Conservation (phyloP, 2,888 invertebrate species). For the Epistrophe grossulariae region DNA sequence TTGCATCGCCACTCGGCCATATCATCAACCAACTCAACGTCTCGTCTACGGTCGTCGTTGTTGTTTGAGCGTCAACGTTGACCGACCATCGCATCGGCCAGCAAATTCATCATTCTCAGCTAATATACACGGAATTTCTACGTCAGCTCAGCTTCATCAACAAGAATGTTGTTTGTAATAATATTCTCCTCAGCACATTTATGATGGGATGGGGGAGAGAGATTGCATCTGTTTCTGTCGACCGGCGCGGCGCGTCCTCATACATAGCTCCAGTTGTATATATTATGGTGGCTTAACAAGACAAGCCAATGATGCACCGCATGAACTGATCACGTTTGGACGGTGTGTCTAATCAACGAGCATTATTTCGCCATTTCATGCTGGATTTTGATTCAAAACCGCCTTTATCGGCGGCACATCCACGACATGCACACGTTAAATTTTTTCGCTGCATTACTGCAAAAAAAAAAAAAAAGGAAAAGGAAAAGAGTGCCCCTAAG, state of each 20-base stretch:
- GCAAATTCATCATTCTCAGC: constrained; percentile 64
- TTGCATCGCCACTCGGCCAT: constrained; percentile 53
- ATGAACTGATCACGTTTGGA: constrained; percentile 70
- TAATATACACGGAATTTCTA: constrained; percentile 52
- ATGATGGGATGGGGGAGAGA: constrained; percentile 46
- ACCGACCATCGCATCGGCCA: constrained; percentile 8
- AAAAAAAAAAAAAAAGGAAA: constrained; percentile 15
- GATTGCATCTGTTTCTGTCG: constrained; percentile 59
- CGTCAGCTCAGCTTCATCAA: constrained; percentile 1
- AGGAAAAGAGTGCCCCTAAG: constrained; percentile 61
- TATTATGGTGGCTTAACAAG: constrained; percentile 20
- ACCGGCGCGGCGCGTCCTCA: neutral
- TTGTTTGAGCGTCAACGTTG: constrained; percentile 18
- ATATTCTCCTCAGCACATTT: constrained; percentile 5
- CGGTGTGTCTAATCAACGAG: constrained; percentile 75
- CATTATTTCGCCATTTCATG: constrained; percentile 75
- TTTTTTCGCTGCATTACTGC: neutral
- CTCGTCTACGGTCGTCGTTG: no score
- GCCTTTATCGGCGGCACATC: constrained; percentile 72
- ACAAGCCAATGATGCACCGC: constrained; percentile 63
- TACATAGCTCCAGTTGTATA: neutral
- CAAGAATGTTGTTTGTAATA: constrained; percentile 42
- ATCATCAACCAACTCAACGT: no score
- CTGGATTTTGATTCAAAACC: constrained; percentile 73
- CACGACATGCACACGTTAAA: constrained; percentile 51